Evolutionary conservation across 2,113 vertebrate species (phyloP).

Genomic region (Geococcyx californianus): DNA sequence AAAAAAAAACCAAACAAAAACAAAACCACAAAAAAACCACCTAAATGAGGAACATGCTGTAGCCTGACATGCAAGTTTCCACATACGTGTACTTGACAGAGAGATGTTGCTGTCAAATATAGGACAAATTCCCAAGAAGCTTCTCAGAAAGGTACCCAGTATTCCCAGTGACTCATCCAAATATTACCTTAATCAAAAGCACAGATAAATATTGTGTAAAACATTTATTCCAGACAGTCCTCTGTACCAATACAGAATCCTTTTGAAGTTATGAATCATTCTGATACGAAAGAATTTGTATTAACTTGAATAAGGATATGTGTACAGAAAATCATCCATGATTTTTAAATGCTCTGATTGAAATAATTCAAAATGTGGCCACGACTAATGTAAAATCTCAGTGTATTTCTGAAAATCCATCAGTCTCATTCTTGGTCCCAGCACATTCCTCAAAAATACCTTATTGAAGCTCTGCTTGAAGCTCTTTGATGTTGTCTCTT

Average conservation of each 20-base stretch:
- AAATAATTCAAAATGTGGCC: neutral
- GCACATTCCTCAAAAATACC: constrained; percentile 65
- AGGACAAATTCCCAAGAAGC: neutral
- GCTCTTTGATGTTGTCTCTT: constrained; percentile 79
- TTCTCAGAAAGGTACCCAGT: neutral
- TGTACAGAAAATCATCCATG: neutral
- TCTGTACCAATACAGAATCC: neutral
- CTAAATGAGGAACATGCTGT: neutral
- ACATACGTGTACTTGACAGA: neutral
- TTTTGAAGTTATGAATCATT: neutral
- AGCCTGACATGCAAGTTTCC: neutral
- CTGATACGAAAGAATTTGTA: neutral
- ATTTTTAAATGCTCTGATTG: neutral
- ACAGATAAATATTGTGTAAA: neutral
- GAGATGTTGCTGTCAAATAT: neutral
- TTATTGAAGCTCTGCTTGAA: constrained; percentile 87
- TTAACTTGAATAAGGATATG: neutral
- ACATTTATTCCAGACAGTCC: neutral
- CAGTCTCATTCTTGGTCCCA: neutral
- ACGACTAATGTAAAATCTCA: neutral
- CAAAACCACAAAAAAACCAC: neutral
- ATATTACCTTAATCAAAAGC: neutral
- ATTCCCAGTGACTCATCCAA: neutral
- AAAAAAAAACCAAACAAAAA: too few species aligned
- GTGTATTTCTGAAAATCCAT: neutral